phyloP scores from a whole-genome alignment of 2,113 vertebrate species.

The Leptodactylus fuscus region DNA sequence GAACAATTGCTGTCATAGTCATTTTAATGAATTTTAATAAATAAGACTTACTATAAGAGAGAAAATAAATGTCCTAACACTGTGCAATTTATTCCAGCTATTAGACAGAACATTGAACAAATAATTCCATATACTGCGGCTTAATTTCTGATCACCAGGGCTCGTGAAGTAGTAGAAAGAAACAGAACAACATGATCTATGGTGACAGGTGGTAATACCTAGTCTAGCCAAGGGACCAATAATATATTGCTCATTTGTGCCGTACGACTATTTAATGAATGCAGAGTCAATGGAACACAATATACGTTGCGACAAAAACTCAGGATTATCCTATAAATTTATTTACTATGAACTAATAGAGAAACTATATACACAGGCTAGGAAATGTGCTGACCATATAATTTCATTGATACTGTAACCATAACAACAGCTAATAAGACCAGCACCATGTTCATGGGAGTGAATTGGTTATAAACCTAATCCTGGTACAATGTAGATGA shows the following conservation, averaged over 20 bases:
- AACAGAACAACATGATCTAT: conserved; percentile 32
- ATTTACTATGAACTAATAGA: no score
- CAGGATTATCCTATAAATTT: not conserved
- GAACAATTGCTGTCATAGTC: conserved; percentile 28
- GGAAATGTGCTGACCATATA: no score
- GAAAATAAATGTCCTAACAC: conserved; percentile 32
- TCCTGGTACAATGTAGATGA: no score
- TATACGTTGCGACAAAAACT: not conserved
- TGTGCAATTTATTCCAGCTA: conserved; percentile 27
- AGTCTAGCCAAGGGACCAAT: not conserved
- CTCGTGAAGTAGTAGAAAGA: not conserved
- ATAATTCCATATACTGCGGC: not conserved
- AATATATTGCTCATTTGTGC: not conserved
- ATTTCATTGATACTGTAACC: no score
- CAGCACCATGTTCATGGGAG: no score
- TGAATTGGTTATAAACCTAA: no score
- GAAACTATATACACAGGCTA: no score
- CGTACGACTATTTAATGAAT: not conserved
- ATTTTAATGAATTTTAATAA: conserved; percentile 36
- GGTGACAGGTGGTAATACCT: conserved; percentile 5
- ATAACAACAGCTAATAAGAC: no score
- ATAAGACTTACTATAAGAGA: conserved; percentile 5
- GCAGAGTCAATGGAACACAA: not conserved
- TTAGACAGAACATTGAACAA: conserved; percentile 17
- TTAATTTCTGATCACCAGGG: not conserved